Base-by-base conservation (phyloP, 2,797 vertebrate species). In the Sebastes nivosus region DNA sequence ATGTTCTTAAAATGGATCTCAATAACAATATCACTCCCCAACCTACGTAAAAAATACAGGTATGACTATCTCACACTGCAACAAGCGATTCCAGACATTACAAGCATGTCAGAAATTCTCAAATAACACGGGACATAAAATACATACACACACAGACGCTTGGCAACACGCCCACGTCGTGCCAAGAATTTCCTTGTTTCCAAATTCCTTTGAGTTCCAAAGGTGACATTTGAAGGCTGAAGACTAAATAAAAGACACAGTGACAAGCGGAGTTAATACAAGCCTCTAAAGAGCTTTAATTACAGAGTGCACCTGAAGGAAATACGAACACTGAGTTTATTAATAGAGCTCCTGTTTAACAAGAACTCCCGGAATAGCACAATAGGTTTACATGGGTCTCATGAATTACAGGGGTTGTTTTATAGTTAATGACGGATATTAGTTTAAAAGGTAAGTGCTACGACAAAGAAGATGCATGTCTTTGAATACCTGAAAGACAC, bases 1-100 rank as follows among this genome's bases (percentile, higher is more conserved):
- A 22, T 30, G 72, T 75, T 84, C 69, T 70, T 75, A 59, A 68
- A 82, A 60, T 59, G 65, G 46, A 65, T 79, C 22, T 67, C 70
- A 67, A 57, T 1, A 30, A 77, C 38, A 75, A 30, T 11, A 60
- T 42, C 38, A 1, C 11, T 42, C 2, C n/a, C 36, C 5, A 3
- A 11, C 29, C 42, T 16, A 25, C 18, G 25, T 29, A 38, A 12
- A 50, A 66, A 72, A 25, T 55, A 8, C 68, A 77, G 64, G 59
- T 67, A 25, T 5, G 22, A 36, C 27, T 22, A 50, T 32, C 65
- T 75, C 65, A 71, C 25, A 13, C 61, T 11, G 10, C 34, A n/a
- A 36, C 30, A 14, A 22, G 14, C 0, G 22, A 55, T 68, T 38
- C 8, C 18, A 50, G 52, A 71, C 72, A 74, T 66, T 25, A 54